Conservation (phyloP, 2,113 vertebrate genomes). For the Prionailurus viverrinus region DNA sequence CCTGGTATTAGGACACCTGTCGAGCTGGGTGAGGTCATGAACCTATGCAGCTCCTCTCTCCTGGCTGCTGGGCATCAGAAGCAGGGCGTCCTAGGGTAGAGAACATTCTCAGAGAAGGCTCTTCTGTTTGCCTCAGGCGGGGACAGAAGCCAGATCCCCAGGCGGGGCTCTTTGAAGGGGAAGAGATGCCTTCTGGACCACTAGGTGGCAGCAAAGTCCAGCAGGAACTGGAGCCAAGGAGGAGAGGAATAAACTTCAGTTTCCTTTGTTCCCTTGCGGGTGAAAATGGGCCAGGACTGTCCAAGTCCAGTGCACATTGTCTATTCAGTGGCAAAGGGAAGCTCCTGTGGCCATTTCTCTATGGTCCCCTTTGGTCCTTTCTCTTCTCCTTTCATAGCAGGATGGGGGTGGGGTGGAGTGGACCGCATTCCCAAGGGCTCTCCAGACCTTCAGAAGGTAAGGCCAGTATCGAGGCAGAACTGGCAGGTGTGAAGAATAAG, state of each 20-base stretch:
- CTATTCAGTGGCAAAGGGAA: neutral
- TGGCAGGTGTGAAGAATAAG: neutral
- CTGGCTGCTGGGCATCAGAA: neutral
- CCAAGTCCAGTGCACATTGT: neutral
- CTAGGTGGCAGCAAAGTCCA: slow-evolving; percentile 79
- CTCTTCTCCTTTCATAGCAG: neutral
- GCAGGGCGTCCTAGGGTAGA: neutral
- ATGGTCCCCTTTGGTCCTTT: neutral
- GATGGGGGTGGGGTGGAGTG: neutral
- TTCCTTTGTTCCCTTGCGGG: neutral
- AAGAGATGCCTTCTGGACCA: neutral
- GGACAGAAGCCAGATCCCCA: neutral
- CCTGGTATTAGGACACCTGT: neutral
- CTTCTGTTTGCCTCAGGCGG: neutral
- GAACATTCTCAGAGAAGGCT: neutral
- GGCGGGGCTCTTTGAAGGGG: neutral
- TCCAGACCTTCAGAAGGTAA: neutral
- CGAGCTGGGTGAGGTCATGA: neutral
- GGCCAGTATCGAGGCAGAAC: neutral
- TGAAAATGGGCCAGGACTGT: neutral
- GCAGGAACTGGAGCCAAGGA: neutral
- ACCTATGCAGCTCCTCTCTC: neutral
- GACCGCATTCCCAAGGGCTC: neutral
- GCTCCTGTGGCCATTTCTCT: neutral
- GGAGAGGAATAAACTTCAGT: neutral